phyloP scores from a whole-genome alignment of 2,797 vertebrate species.

The Darevskia nairensis region DNA sequence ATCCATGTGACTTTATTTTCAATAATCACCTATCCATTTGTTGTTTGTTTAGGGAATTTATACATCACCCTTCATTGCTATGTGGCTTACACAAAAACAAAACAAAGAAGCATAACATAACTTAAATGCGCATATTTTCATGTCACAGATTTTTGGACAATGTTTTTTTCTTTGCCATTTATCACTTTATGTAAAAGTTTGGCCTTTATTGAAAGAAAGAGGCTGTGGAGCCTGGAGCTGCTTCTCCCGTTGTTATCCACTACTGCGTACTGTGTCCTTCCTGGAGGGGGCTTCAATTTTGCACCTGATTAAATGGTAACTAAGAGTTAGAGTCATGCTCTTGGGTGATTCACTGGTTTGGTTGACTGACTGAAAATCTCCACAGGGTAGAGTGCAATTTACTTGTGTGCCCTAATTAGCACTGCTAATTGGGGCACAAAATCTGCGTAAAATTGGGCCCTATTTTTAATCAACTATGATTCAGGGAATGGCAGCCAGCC shows the following conservation, averaged over 20 bases:
- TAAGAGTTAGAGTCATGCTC: conserved; percentile 70
- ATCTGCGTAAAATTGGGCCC: conserved; percentile 71
- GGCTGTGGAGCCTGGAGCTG: background rate
- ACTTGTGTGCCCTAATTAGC: conserved; percentile 85
- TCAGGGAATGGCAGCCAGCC: conserved; percentile 54
- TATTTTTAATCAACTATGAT: conserved; percentile 50
- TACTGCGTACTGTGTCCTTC: conserved; percentile 75
- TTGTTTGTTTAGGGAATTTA: background rate
- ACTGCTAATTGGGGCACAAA: conserved; percentile 86
- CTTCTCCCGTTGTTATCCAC: conserved; percentile 53
- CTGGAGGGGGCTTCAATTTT: conserved; percentile 78
- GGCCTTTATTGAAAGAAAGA: background rate
- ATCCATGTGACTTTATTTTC: background rate
- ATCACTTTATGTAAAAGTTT: conserved; percentile 15
- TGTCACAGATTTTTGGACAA: rapidly evolving
- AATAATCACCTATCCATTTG: background rate
- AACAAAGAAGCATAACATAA: no score
- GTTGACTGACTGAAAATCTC: conserved; percentile 82
- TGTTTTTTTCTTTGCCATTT: background rate
- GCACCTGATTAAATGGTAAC: conserved; percentile 80
- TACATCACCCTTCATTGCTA: background rate
- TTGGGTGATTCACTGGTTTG: conserved; percentile 80
- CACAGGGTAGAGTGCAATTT: conserved; percentile 81
- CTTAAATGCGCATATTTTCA: background rate
- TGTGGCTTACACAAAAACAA: background rate